Evolutionary conservation across 2,888 invertebrate genomes (phyloP).

Genomic region (Diadromus collaris): DNA sequence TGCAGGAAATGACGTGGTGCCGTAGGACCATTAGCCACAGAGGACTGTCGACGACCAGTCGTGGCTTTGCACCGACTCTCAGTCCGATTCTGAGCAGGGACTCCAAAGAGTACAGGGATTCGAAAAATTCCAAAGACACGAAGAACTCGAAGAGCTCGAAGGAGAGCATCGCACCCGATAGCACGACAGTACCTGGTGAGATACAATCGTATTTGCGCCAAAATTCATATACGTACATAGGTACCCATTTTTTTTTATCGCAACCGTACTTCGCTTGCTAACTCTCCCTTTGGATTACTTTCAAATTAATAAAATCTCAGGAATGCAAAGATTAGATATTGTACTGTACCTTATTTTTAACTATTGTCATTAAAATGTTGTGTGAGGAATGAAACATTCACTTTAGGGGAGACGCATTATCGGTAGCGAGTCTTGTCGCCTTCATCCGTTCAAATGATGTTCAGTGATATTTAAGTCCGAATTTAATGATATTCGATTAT

Average conservation of each 20-base stretch:
- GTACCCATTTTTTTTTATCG: too few relatives aligned
- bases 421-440: too few relatives aligned
- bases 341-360: too few relatives aligned
- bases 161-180: constrained; percentile 59
- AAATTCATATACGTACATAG: neutral
- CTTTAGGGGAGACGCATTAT: too few relatives aligned
- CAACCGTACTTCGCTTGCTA: too few relatives aligned
- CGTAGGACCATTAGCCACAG: constrained; percentile 81
- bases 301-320: neutral
- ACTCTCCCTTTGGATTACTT: too few relatives aligned
- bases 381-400: too few relatives aligned
- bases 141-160: constrained; percentile 61
- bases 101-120: constrained; percentile 62
- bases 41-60: constrained; percentile 71
- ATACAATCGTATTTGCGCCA: constrained; percentile 25
- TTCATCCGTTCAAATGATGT: too few relatives aligned
- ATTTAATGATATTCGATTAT: too few relatives aligned
- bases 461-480: too few relatives aligned
- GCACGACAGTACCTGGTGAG: constrained; percentile 60
- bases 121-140: constrained; percentile 61
- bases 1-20: constrained; percentile 85
- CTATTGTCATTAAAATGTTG: too few relatives aligned
- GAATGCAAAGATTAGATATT: too few relatives aligned
- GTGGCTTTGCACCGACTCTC: constrained; percentile 72
- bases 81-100: constrained; percentile 73